These are phyloP conservation scores for Umimayanthus kanabou DNA, from an alignment of 92 coral and sea anemone species.

Conservation along the genomic window DNA sequence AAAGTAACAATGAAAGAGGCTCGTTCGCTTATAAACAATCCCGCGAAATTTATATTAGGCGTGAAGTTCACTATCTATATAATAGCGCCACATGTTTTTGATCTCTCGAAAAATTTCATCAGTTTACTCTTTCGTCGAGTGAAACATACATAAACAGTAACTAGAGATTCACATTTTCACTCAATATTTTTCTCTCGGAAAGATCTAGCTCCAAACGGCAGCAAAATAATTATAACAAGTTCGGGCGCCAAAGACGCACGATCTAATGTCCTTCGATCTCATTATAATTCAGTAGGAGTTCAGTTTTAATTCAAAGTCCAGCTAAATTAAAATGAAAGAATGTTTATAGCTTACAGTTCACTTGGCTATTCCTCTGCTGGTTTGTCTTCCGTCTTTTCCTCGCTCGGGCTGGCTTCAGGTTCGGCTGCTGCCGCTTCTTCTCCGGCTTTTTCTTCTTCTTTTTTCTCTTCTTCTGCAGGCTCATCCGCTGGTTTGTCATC, in stretches of 20 bases:
- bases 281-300: slow-evolving; percentile 32
- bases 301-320: slow-evolving; percentile 28
- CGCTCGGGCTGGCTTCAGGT: slow-evolving; percentile 62
- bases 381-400: slow-evolving; percentile 53
- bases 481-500: slow-evolving; percentile 55
- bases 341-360: slow-evolving; percentile 58
- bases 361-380: slow-evolving; percentile 70
- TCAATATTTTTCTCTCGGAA: slow-evolving; percentile 13
- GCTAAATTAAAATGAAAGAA: slow-evolving; percentile 44
- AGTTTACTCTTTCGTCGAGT: slow-evolving; percentile 28
- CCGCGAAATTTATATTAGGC: slow-evolving; percentile 27
- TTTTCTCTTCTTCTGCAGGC: slow-evolving; percentile 48
- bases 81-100: slow-evolving; percentile 36
- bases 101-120: slow-evolving; percentile 31
- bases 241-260: slow-evolving; percentile 39
- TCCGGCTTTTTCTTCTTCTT: slow-evolving; percentile 51
- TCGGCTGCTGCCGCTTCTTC: slow-evolving; percentile 57
- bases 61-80: slow-evolving; percentile 33
- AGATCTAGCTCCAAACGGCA: slow-evolving; percentile 24
- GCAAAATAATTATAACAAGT: slow-evolving; percentile 34
- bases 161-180: slow-evolving; percentile 17
- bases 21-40: not conserved
- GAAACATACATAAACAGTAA: slow-evolving; percentile 31
- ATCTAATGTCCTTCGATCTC: slow-evolving; percentile 36
- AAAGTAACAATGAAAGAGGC: slow-evolving; percentile 19